phyloP scores from a whole-genome alignment of 2,888 invertebrate species.

The Eilema depressum region DNA sequence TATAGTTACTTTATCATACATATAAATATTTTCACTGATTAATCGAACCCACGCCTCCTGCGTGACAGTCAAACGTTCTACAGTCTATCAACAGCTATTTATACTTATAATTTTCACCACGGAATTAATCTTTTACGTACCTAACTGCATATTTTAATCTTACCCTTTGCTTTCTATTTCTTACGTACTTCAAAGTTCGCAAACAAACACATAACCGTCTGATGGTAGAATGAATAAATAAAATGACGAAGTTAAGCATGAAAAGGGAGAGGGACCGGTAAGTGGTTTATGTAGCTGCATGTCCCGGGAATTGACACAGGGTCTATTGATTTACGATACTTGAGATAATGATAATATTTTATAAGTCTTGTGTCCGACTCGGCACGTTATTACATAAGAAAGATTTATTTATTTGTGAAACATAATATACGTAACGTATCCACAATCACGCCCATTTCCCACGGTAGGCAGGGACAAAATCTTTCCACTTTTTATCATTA shows the following conservation, averaged over 20 bases:
- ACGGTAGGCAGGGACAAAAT: neutral
- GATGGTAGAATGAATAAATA: neutral
- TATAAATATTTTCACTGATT: no score
- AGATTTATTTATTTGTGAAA: neutral
- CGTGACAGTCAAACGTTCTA: no score
- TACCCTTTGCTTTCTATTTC: neutral
- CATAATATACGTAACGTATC: neutral
- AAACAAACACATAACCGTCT: neutral
- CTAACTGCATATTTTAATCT: neutral
- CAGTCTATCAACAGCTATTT: no score
- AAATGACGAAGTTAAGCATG: slow-evolving; percentile 4
- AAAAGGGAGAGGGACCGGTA: slow-evolving; percentile 4
- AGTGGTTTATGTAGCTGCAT: slow-evolving; percentile 2
- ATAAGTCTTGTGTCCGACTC: slow-evolving; percentile 4
- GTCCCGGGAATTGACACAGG: slow-evolving; percentile 1
- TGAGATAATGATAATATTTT: slow-evolving; percentile 1
- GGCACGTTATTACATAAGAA: slow-evolving; percentile 1
- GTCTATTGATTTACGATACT: neutral
- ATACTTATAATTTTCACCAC: no score
- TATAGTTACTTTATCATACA: no score
- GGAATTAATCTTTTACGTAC: neutral
- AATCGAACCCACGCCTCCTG: no score
- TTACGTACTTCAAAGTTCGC: neutral
- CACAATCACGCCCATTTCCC: neutral
- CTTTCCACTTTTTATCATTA: neutral